Evolutionary conservation across 2,113 vertebrate species (phyloP), one percentile per base, ranked within the genome.

Genomic region (Plotosus lineatus): DNA sequence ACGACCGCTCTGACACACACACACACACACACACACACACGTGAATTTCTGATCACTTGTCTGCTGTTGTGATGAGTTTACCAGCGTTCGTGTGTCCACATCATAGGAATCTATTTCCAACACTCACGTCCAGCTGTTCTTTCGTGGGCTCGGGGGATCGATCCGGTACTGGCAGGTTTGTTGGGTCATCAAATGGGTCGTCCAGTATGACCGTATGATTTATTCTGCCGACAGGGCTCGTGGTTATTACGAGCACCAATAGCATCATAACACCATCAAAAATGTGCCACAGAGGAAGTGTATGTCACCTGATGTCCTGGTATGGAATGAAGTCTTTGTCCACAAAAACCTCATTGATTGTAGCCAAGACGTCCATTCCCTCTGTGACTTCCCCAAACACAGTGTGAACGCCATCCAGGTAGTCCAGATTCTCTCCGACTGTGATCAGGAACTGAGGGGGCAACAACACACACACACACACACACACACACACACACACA

Each of bases 341-440:
- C 53, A 99, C 97, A 86, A 99, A 99, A 17, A 94, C 83, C 90
- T 99, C 96, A 4, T 98, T 99, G 84, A 99, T 97, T 90, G 96
- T 97, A 73, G 91, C 91, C 86, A 99, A 84, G 73, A 99, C 89
- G 53, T 99, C 96, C 93, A 97, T 91, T 83, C 98, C 97, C 90
- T 99, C 98, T 4, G 96, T 94, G 78, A 99, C 95, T 86, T 99
- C 97, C 58, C 98, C 97, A 89, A 99, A 99, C 46, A 99, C 96
- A 1, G 97, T 98, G 85, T 99, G 98, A 6, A 98, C 95, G 26
- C 95, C 95, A 83, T 99, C 94, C 79, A 99, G 93, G 83, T 98
- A 99, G 90, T 99, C 96, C 89, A 99, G 82, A 87, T 96, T 96
- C 83, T 98, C 98, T 14, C 94, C 94, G 4, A 91, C 92, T 8